Evolutionary conservation across 2,797 vertebrate species (phyloP).

Genomic region (Catharus ustulatus): DNA sequence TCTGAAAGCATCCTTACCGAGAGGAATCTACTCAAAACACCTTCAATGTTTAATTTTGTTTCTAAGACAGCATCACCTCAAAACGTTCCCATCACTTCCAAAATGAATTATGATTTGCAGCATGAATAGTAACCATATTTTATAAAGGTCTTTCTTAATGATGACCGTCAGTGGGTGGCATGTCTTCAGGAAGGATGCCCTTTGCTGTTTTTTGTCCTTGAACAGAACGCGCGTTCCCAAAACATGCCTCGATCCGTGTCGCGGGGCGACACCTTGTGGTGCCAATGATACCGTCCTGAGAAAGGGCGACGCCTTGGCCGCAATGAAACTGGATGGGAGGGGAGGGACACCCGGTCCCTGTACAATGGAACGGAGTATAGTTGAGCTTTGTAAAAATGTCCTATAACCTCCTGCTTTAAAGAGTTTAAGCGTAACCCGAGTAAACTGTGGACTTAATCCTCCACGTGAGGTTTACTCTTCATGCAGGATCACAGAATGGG

Average conservation of each 20-base stretch:
- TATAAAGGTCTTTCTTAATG: background rate
- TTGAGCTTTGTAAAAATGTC: background rate
- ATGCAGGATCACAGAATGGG: no score
- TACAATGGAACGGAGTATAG: background rate
- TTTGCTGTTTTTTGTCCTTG: background rate
- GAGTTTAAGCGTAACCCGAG: background rate
- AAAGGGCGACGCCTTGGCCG: rapidly evolving
- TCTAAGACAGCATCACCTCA: background rate
- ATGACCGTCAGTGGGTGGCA: rapidly evolving
- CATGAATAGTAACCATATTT: background rate
- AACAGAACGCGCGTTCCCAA: rapidly evolving
- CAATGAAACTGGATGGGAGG: rapidly evolving
- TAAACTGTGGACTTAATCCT: background rate
- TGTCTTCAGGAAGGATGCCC: background rate
- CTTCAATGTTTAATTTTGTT: background rate
- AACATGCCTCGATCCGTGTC: rapidly evolving
- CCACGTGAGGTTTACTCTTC: background rate
- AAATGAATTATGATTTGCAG: background rate
- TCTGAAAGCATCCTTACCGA: background rate
- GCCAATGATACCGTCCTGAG: background rate
- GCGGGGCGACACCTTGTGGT: slow-evolving; percentile 65
- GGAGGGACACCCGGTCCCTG: rapidly evolving
- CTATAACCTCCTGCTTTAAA: background rate
- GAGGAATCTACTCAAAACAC: background rate
- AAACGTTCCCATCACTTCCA: background rate